Evolutionary conservation across 2,888 invertebrate genomes (phyloP).

Genomic region (Deladenus siricidicola): DNA sequence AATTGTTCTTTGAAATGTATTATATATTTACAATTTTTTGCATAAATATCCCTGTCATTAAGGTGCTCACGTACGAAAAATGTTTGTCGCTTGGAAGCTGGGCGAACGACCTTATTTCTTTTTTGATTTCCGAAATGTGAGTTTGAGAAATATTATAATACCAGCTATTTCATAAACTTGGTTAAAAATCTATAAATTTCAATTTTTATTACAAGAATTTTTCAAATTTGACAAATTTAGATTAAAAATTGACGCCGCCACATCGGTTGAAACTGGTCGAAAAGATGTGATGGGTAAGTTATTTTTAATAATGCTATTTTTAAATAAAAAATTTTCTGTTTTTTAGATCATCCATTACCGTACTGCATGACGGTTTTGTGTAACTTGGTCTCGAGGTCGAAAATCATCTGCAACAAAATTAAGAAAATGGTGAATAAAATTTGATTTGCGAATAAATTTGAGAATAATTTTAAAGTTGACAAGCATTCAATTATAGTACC

Average conservation of each 20-base stretch:
- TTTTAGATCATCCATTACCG: conserved; percentile 28
- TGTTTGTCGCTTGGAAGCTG: conserved; percentile 28
- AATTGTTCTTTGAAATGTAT: too few relatives aligned
- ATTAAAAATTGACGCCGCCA: conserved; percentile 13
- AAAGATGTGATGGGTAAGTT: not conserved
- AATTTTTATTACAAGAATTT: too few relatives aligned
- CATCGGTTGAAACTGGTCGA: not conserved
- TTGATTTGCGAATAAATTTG: not conserved
- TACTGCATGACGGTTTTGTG: conserved; percentile 47
- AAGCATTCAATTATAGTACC: not conserved
- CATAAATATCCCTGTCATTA: conserved; percentile 1
- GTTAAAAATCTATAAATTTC: too few relatives aligned
- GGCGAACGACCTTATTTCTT: conserved; percentile 10
- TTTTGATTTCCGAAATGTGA: conserved; percentile 40
- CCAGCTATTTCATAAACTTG: not conserved
- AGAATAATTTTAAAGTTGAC: not conserved
- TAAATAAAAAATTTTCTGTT: not conserved
- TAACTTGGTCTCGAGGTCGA: conserved; percentile 43
- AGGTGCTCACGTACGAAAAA: conserved; percentile 41
- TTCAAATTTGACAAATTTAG: conserved; percentile 7
- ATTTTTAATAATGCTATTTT: not conserved
- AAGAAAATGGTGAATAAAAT: conserved; percentile 30
- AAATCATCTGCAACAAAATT: conserved; percentile 34
- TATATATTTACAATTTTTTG: not conserved
- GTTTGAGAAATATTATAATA: not conserved